A percentile compares a stretch with the other conserved stretches of the same genome.
These are phyloP conservation scores for Gallinago jamesoni DNA, from an alignment of 2,113 vertebrate genomes.

Conservation along the genomic window DNA sequence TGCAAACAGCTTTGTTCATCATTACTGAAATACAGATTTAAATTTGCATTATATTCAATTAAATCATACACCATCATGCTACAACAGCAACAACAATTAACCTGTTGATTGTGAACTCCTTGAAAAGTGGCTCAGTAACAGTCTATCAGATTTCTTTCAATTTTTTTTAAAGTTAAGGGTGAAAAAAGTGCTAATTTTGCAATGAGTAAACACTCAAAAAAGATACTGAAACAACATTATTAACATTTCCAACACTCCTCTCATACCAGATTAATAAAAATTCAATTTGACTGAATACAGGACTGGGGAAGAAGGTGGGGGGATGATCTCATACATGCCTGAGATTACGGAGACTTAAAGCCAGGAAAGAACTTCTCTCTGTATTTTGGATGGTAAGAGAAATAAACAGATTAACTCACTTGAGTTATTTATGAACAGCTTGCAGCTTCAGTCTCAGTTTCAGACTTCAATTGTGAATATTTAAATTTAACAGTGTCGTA, in stretches of 20 bases:
- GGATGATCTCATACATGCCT: not conserved
- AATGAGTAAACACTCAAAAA: not conserved
- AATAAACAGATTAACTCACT: not conserved
- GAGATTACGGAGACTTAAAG: not conserved
- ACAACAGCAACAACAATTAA: not conserved
- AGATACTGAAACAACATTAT: not conserved
- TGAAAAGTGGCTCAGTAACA: not conserved
- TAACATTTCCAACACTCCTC: not conserved
- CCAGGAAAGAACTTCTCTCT: not conserved
- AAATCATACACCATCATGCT: not conserved
- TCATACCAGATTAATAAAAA: not conserved
- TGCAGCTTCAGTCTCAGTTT: not conserved
- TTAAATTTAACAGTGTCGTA: slow-evolving; percentile 46
- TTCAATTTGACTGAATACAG: not conserved
- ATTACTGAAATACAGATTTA: fast-evolving
- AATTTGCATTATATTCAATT: not conserved
- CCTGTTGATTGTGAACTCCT: not conserved
- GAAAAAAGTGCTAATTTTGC: not conserved
- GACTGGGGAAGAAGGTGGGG: not conserved
- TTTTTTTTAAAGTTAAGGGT: not conserved
- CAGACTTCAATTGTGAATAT: not conserved
- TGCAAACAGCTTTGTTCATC: fast-evolving
- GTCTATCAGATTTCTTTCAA: not conserved
- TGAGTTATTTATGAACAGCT: not conserved
- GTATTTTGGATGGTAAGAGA: not conserved